Conservation (phyloP, 2,797 vertebrate species). For the Muscicapa striata region DNA sequence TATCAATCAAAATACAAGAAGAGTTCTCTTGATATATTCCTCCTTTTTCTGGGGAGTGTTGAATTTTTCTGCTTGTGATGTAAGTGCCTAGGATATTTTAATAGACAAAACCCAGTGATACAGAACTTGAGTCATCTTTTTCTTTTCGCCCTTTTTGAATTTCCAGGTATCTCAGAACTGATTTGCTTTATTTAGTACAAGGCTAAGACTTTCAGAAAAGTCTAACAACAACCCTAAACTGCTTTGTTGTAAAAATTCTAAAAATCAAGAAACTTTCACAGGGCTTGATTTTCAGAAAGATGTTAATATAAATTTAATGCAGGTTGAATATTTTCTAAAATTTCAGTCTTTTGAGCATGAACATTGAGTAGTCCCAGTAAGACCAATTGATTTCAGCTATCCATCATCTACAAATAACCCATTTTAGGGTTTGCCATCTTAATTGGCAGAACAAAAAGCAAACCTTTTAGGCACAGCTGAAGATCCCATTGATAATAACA, state of each 20-base stretch:
- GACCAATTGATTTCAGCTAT: neutral
- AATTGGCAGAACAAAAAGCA: neutral
- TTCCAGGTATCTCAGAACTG: neutral
- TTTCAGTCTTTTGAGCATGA: neutral
- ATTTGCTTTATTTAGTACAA: neutral
- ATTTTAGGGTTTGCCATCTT: neutral
- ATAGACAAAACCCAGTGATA: neutral
- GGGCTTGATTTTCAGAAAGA: neutral
- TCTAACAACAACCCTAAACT: neutral
- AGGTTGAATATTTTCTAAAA: neutral
- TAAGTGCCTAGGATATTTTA: neutral
- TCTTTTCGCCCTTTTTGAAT: neutral
- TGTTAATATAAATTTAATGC: neutral
- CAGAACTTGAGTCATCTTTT: accelerated
- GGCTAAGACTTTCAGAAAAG: neutral
- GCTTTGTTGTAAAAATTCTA: neutral
- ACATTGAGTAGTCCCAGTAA: neutral
- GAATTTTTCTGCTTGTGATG: neutral
- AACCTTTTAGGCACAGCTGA: neutral
- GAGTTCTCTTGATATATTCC: too few species aligned
- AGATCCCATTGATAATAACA: neutral
- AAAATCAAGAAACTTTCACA: neutral
- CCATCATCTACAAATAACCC: neutral
- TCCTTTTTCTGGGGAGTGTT: neutral
- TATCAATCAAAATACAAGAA: neutral